Evolutionary conservation across 1,140 invertebrate species (phyloP), one percentile per base, ranked within the genome.

Genomic region (Magallana ariakensis): DNA sequence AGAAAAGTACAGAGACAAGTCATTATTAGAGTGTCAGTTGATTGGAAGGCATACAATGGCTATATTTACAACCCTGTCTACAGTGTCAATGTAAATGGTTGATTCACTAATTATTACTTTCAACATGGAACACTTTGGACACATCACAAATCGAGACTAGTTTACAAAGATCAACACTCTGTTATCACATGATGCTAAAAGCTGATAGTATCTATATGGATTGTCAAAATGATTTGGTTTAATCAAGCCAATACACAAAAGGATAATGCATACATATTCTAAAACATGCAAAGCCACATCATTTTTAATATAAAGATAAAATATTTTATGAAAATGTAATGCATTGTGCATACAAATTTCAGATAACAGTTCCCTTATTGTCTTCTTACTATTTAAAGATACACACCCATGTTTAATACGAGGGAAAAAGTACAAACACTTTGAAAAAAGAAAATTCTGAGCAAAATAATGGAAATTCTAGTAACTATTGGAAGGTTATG

Each of bases 201-300:
- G 33, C 66, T 75, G 22, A 75, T 26, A 4, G 10, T 46, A 46
- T 46, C 66, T 26, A 19, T 26, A 75, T 46, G 33, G 66, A 75
- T 75, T 75, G 66, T 75, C 66, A 26, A 75, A 75, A 75, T 46
- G 10, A 75, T 75, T 75, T 75, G 66, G 66, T 75, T 75, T 75
- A 75, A 70, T 70, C 19, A 70, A 75, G 33, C 33, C 19, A 75
- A 75, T 26, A 75, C 33, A 75, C 66, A 75, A 60, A 26, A 75
- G 33, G 66, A 9, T 75, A 13, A 26, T 46, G 5, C 33, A 46
- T 46, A 46, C 33, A 1, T 33, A 75, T 75, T 26, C 66, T 75
- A 26, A 4, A 9, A 75, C 66, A 75, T 22, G 33, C 19, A 75
- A 75, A 75, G 66, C 66, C 66, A 11, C 22, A 75, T 75, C 33